Evolutionary conservation across 2,113 vertebrate genomes (phyloP).

Genomic region (Excalfactoria chinensis): DNA sequence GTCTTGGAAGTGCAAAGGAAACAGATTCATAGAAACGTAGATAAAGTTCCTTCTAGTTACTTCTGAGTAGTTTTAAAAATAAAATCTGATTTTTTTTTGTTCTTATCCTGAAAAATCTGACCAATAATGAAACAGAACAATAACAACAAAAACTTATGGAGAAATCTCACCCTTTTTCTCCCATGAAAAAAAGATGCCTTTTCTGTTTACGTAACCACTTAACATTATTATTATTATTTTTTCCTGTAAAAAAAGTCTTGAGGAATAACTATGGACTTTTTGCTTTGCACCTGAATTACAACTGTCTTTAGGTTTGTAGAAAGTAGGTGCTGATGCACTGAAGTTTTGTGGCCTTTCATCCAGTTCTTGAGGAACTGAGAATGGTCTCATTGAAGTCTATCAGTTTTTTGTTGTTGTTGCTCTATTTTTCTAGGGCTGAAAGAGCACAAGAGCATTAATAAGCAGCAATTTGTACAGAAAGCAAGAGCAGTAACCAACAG

Average conservation of each 20-base stretch:
- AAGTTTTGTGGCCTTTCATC: neutral
- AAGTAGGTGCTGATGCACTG: neutral
- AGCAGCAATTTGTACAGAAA: neutral
- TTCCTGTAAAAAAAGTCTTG: neutral
- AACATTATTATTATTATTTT: neutral
- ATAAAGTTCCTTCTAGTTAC: neutral
- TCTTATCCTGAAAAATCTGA: neutral
- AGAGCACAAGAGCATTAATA: neutral
- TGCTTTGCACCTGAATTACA: neutral
- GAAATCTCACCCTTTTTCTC: accelerated
- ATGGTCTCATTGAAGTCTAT: neutral
- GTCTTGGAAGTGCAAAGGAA: neutral
- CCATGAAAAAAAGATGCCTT: neutral
- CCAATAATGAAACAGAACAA: neutral
- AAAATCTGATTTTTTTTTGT: neutral
- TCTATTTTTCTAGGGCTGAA: neutral
- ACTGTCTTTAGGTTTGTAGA: accelerated
- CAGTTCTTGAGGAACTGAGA: neutral
- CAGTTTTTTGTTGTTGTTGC: neutral
- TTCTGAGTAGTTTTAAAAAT: neutral
- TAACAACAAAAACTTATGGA: neutral
- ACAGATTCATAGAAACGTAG: neutral
- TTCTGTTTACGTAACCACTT: accelerated
- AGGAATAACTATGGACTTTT: accelerated
- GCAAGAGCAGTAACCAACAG: neutral